These are phyloP conservation scores for Petrocephalus sullivani DNA, from an alignment of 2,797 vertebrate genomes.

Conservation along the genomic window DNA sequence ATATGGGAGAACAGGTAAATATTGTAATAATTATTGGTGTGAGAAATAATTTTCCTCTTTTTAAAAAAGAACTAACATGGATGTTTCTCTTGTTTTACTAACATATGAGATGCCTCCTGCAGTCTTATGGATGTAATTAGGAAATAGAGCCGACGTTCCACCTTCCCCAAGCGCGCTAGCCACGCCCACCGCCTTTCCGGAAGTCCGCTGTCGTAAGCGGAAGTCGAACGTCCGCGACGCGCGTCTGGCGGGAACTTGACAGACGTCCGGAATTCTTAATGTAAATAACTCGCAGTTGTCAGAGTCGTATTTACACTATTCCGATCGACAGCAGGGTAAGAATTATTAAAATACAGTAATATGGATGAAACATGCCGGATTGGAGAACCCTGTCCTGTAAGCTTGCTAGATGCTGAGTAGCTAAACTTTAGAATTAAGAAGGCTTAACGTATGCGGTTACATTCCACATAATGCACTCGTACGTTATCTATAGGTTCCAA, in stretches of 20 bases:
- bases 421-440: neutral
- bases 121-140: too few relatives aligned
- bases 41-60: too few relatives aligned
- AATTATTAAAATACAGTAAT: neutral
- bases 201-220: conserved; percentile 17
- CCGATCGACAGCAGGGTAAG: conserved; percentile 7
- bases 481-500: neutral
- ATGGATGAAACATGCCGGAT: neutral
- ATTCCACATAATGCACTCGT: neutral
- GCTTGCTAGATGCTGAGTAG: neutral
- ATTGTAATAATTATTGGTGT: too few relatives aligned
- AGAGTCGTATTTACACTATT: neutral
- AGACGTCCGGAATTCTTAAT: neutral
- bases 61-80: too few relatives aligned
- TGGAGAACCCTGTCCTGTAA: neutral
- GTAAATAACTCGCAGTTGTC: conserved; percentile 10
- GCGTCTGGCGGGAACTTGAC: conserved; percentile 27
- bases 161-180: conserved; percentile 23
- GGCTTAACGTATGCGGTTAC: neutral
- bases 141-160: too few relatives aligned
- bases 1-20: too few relatives aligned
- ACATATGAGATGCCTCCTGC: too few relatives aligned
- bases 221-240: neutral
- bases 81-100: too few relatives aligned
- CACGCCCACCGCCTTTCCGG: conserved; percentile 6